A percentile compares a stretch with the other conserved stretches of the same genome.
Conservation (phyloP, 2,888 invertebrate species). For the Dicroscelio sp. region DNA sequence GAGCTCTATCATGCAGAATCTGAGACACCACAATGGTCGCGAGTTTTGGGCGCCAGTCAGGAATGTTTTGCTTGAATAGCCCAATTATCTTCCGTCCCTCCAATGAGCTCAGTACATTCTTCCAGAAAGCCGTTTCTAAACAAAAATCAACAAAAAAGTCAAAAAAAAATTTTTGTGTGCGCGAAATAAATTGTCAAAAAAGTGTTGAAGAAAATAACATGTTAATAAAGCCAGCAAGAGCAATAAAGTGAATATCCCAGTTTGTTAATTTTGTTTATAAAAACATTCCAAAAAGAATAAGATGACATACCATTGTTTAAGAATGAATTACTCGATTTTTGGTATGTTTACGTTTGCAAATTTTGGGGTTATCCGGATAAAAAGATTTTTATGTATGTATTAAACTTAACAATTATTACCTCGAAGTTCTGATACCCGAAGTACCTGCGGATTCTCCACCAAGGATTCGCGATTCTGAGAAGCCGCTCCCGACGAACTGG, state of each 20-base stretch:
- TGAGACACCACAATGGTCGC: neutral
- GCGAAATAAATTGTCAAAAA: neutral
- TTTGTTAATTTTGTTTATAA: neutral
- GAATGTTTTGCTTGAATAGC: neutral
- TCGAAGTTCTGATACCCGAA: neutral
- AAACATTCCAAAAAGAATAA: neutral
- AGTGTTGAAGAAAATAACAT: neutral
- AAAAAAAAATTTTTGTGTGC: neutral
- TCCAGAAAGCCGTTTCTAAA: no score
- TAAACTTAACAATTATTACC: neutral
- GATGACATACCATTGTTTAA: neutral
- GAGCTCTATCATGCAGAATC: neutral
- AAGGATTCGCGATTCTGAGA: neutral
- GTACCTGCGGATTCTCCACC: neutral
- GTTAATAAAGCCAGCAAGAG: no score
- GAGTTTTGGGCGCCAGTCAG: conserved; percentile 12
- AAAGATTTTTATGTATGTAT: neutral
- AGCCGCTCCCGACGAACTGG: neutral
- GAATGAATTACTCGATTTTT: neutral
- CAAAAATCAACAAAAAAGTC: no score
- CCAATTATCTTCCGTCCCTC: neutral
- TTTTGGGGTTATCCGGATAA: neutral
- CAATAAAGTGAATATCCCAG: no score
- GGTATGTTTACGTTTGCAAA: neutral
- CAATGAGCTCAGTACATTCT: no score